Evolutionary conservation across 2,888 invertebrate species (phyloP).

Genomic region (Euplexia lucipara): DNA sequence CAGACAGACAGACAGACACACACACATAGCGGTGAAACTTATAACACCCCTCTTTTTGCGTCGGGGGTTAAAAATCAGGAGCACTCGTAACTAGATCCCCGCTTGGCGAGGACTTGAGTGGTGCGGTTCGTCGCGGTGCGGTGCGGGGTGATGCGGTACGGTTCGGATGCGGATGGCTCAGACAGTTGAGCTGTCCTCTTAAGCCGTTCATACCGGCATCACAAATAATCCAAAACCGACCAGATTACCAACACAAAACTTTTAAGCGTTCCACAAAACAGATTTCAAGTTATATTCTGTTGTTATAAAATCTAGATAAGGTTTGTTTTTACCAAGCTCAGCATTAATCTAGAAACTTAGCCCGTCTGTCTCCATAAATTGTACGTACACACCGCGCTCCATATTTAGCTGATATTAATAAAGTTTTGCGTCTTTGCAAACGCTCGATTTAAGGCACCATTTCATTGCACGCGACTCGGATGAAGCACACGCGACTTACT

Average conservation of each 20-base stretch:
- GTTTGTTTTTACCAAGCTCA: slow-evolving; percentile 42
- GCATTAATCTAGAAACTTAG: slow-evolving; percentile 42
- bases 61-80: slow-evolving; percentile 24
- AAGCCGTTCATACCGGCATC: slow-evolving; percentile 20
- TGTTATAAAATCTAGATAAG: slow-evolving; percentile 42
- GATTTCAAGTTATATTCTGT: slow-evolving; percentile 44
- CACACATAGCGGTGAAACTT: too few relatives aligned
- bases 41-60: too few relatives aligned
- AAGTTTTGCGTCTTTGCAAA: slow-evolving; percentile 38
- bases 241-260: slow-evolving; percentile 39
- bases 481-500: slow-evolving; percentile 24
- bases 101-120: background rate
- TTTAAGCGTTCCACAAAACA: slow-evolving; percentile 36
- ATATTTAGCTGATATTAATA: slow-evolving; percentile 51
- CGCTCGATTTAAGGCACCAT: slow-evolving; percentile 38
- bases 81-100: slow-evolving; percentile 17
- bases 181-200: slow-evolving; percentile 10
- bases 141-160: background rate
- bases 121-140: background rate
- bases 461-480: slow-evolving; percentile 38
- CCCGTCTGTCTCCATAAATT: slow-evolving; percentile 33
- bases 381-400: slow-evolving; percentile 5
- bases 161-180: background rate
- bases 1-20: too few relatives aligned
- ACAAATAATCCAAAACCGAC: slow-evolving; percentile 31